A percentile compares a stretch with the other conserved stretches of the same genome.
phyloP scores from a whole-genome alignment of 2,797 vertebrate genomes.

The Sebastolobus altivelis region DNA sequence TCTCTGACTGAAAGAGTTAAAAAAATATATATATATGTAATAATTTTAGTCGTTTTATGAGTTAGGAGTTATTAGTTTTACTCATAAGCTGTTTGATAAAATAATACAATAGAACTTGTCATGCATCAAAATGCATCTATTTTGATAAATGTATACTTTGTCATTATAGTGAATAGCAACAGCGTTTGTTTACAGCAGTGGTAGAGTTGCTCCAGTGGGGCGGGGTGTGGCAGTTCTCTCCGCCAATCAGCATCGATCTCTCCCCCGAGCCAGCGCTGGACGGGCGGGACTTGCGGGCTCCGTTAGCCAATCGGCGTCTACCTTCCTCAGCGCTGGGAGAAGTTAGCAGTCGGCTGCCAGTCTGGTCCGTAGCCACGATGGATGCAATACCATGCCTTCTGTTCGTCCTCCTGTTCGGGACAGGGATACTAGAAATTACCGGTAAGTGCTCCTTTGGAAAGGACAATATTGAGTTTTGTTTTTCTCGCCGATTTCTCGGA shows the following conservation, averaged over 20 bases:
- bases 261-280: background rate
- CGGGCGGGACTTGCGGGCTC: constrained; percentile 41
- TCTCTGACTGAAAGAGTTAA: background rate
- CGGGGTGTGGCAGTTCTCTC: constrained; percentile 63
- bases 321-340: constrained; percentile 65
- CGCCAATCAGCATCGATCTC: constrained; percentile 72
- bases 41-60: background rate
- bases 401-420: constrained; percentile 79
- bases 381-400: constrained; percentile 77
- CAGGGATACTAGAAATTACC: constrained; percentile 73
- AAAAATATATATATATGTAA: background rate
- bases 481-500: background rate
- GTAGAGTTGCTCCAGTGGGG: constrained; percentile 67
- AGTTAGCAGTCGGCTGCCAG: constrained; percentile 76
- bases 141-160: background rate
- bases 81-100: background rate
- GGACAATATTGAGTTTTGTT: rapidly evolving
- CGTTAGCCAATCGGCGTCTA: constrained; percentile 39
- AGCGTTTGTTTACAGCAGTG: constrained; percentile 77
- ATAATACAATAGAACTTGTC: background rate
- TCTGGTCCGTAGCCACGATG: constrained; percentile 82
- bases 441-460: constrained; percentile 67
- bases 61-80: background rate
- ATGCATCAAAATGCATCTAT: background rate
- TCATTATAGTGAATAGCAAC: constrained; percentile 38